Base-by-base conservation (phyloP, 2,797 vertebrate genomes). In the Orientallactaga sibirica region DNA sequence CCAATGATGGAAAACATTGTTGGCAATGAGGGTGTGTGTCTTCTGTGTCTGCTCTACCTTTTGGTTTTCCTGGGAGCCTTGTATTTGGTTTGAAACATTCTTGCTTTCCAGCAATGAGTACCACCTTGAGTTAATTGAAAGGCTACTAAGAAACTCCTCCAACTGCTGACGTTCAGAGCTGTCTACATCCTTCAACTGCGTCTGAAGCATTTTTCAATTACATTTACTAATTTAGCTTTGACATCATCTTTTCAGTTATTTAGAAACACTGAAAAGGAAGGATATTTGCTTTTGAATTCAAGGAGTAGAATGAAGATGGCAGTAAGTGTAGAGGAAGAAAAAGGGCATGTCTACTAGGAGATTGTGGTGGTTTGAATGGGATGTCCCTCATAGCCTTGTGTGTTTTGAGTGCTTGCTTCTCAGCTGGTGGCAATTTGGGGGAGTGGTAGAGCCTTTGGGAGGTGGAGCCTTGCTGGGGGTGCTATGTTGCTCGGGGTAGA, bases 201-300 rank as follows among this genome's bases (percentile, higher is more conserved):
- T 66, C 37, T 86, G 71, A 81, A 14, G 19, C 68, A 64, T 61
- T 91, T 86, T 87, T 55, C 3, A n/a, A 33, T 90, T 41, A 80
- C 27, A 74, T 88, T 91, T 90, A 37, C 61, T 92, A 66, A 75
- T 76, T 58, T 92, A 77, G 62, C 14, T 70, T 92, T 88, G 25
- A 62, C 18, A 12, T 92, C 14, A 68, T 78, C 48, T 85, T 91
- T 95, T 90, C 10, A 88, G 12, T 62, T 58, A 78, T 37, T 83
- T 90, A 86, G 62, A 66, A 88, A 29, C 71, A 24, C 27, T 67
- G 71, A 93, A 85, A 93, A 83, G 75, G 14, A 82, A 22, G 16
- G 67, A 52, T 33, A 3, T n/a, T 18, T 91, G 37, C 24, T 91
- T 94, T 86, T 76, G 19, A 95, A 88, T 95, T 94, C 85, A 61